phyloP scores from a whole-genome alignment of 1,140 invertebrate species.

The Gonatopus flavifemur region DNA sequence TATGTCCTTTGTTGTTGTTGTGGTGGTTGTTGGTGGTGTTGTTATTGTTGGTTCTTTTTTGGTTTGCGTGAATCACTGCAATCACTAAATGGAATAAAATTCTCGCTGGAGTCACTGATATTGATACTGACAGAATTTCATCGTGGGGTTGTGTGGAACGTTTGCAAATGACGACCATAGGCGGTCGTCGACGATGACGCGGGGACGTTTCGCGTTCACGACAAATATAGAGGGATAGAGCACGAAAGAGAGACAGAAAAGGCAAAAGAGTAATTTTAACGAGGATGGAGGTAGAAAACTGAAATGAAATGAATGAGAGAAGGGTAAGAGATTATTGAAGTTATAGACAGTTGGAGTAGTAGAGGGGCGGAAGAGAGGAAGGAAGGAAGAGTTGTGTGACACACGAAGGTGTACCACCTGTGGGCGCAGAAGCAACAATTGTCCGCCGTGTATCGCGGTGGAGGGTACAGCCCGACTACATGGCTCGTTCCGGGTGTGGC shows the following conservation, averaged over 20 bases:
- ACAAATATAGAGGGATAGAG: background rate
- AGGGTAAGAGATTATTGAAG: background rate
- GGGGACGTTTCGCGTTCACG: background rate
- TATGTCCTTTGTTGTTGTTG: too few species aligned
- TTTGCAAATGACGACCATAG: background rate
- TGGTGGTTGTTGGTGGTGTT: too few species aligned
- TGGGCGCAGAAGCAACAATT: conserved; percentile 60
- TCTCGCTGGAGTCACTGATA: too few species aligned
- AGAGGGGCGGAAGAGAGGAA: background rate
- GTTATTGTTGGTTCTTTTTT: too few species aligned
- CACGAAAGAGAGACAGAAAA: background rate
- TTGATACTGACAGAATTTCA: too few species aligned
- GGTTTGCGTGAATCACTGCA: too few species aligned
- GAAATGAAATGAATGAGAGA: background rate
- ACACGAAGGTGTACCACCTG: conserved; percentile 56
- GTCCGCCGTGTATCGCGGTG: conserved; percentile 56
- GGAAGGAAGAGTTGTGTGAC: conserved; percentile 22
- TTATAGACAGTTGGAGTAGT: background rate
- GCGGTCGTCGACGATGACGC: background rate
- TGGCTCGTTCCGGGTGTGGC: conserved; percentile 58
- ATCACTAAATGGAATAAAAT: too few species aligned
- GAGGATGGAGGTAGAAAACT: conserved; percentile 27
- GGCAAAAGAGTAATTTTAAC: background rate
- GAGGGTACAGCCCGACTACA: conserved; percentile 58
- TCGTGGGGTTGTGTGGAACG: too few species aligned